Evolutionary conservation across 2,797 vertebrate species (phyloP), one percentile per base, ranked within the genome.

Genomic region (Microctenopoma lineatum): DNA sequence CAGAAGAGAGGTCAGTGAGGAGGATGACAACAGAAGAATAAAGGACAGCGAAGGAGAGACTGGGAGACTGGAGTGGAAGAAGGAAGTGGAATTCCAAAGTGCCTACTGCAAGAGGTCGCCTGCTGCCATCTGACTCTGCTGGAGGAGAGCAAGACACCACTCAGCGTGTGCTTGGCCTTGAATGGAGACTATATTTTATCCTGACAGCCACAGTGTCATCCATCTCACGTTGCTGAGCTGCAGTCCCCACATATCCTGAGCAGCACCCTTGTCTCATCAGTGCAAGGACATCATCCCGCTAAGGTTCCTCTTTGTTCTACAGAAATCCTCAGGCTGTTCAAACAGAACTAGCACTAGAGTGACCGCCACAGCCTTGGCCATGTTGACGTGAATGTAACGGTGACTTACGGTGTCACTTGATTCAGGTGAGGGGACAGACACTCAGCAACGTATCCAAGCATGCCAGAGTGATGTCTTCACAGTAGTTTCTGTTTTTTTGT

Each of bases 51-150:
- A 76, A 76, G 81, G 81, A 88, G 87, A 88, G 87, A 92, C 83
- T 89, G 87, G 84, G 77, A 88, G 87, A 84, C 85, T 87, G 45
- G 89, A 90, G 83, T 92, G 81, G 84, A 73, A 81, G 66, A 73
- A 88, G 79, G 82, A 88, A 89, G 89, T 70, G 66, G 85, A 89
- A 89, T 78, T 90, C 84, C 84, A 80, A 93, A 92, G 93, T 92
- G 91, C 92, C 92, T 91, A 81, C 81, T 82, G 86, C 70, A 39
- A 84, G 86, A 75, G 76, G 78, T 74, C 32, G 54, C 70, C 77
- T 66, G 66, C 63, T 56, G 52, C 59, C 36, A 50, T 53, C 59
- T 59, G 61, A 55, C 77, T 64, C 73, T 75, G 66, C 71, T 82
- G 84, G 85, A 80, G 78, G 77, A 85, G 72, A 71, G 75, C 73